Base-by-base conservation (phyloP, 2,888 invertebrate genomes). In the Cylindroiulus punctatus region DNA sequence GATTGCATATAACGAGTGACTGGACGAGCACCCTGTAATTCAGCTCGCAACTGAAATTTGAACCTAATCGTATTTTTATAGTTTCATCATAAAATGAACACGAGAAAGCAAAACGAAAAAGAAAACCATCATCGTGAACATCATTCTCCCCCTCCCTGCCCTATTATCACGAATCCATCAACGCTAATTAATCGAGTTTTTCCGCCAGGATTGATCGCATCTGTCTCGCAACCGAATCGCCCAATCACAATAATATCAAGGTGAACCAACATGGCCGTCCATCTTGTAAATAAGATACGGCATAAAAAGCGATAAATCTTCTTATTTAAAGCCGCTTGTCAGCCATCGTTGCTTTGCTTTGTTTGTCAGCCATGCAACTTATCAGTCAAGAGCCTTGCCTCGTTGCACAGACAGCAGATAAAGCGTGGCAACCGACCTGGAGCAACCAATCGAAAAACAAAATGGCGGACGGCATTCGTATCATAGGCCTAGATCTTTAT, bases 181-280 rank as follows among this genome's bases (percentile, higher is more conserved):
- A 65, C 65, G 65, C 14, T 65, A 65, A 65, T 65, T 65, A 65
- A 65, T 65, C 65, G 65, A 65, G 26, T 65, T 65, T 65, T 65
- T 12, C 65, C 12, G 26, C 65, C 65, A 65, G 65, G 65, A 65
- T 65, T 65, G 65, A 65, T 65, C 65, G 65, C 65, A 65, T 65
- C 26, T 65, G 65, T 65, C 65, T n/a, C 65, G 65, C 65, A 26
- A 65, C 65, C 26, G 12, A 65, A 65, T 65, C 65, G 65, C 26
- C 65, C 65, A 65, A 65, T 65, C 65, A 65, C 65, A 65, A 65
- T 65, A 65, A 65, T 65, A 65, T 65, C 65, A 65, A 65, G 65
- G 65, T 65, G 65, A 65, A 65, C 65, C 65, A 65, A 65, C 65
- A 65, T 65, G 65, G 65, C 65, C 65, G 65, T 65, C 65, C 65